These are phyloP conservation scores for Carcharodon carcharias DNA, from an alignment of 2,797 vertebrate genomes.

Conservation along the genomic window DNA sequence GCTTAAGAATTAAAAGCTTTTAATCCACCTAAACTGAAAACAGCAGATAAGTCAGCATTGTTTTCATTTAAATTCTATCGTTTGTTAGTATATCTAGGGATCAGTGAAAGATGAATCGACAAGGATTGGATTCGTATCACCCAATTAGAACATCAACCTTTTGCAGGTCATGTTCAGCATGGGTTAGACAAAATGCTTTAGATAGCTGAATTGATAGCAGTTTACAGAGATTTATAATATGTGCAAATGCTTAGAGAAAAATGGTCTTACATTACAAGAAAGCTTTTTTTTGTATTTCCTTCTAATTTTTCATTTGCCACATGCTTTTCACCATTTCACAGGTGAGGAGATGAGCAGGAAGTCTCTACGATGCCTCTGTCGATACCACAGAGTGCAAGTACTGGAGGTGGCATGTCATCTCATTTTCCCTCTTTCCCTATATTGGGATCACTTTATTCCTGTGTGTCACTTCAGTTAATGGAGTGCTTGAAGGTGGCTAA, in stretches of 20 bases:
- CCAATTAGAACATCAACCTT: not conserved
- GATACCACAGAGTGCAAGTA: not conserved
- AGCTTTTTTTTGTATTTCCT: not conserved
- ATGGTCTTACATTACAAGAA: not conserved
- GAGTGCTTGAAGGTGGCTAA: not conserved
- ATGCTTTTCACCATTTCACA: not conserved
- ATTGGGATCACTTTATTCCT: not conserved
- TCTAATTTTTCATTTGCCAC: not conserved
- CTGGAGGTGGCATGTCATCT: not conserved
- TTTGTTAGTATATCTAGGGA: not conserved
- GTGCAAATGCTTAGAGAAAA: not conserved
- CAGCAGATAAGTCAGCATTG: not conserved
- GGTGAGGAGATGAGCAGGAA: no score
- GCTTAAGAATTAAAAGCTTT: not conserved
- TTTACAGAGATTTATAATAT: not conserved
- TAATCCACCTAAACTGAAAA: not conserved
- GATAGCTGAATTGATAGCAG: not conserved
- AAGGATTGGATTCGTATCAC: not conserved
- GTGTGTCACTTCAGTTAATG: not conserved
- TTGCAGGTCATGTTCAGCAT: not conserved
- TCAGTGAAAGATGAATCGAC: not conserved
- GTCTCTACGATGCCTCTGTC: not conserved
- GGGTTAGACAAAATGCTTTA: not conserved
- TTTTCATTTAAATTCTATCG: not conserved
- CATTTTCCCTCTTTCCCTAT: not conserved